phyloP scores from a whole-genome alignment of 2,888 invertebrate species.

The Ypsolopha sequella region DNA sequence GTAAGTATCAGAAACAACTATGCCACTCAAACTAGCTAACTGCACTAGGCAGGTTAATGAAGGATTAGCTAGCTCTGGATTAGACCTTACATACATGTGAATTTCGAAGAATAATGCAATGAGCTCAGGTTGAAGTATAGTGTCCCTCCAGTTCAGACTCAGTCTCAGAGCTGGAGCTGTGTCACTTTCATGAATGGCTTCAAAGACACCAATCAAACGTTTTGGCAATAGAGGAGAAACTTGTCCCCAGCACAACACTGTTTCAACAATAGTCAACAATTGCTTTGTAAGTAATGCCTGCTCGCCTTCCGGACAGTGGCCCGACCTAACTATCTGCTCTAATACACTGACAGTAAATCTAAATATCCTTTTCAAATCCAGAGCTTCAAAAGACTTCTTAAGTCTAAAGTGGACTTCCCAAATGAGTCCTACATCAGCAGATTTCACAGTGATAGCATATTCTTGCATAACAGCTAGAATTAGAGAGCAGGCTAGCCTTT shows the following conservation, averaged over 20 bases:
- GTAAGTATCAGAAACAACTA: constrained; percentile 40
- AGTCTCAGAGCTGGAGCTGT: constrained; percentile 74
- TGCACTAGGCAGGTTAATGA: constrained; percentile 87
- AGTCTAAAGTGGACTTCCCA: constrained; percentile 90
- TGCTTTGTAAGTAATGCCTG: constrained; percentile 73
- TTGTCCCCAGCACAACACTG: constrained; percentile 86
- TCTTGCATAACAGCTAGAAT: constrained; percentile 89
- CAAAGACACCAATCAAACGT: constrained; percentile 78
- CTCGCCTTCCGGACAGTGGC: constrained; percentile 61
- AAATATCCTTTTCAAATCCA: constrained; percentile 85
- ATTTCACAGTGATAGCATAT: constrained; percentile 86
- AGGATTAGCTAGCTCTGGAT: constrained; percentile 81
- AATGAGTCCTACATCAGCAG: constrained; percentile 87
- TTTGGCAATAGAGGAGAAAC: constrained; percentile 76
- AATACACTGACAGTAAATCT: constrained; percentile 56
- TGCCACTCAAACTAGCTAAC: constrained; percentile 66
- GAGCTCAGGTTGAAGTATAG: constrained; percentile 80
- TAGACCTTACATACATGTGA: constrained; percentile 84
- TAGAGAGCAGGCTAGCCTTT: constrained; percentile 87
- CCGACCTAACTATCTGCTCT: constrained; percentile 52
- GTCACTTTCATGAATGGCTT: constrained; percentile 76
- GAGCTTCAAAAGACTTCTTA: constrained; percentile 86
- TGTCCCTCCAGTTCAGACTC: constrained; percentile 79
- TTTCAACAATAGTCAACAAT: constrained; percentile 82
- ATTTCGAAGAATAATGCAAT: constrained; percentile 85